A percentile compares a stretch with the other conserved stretches of the same genome.
phyloP scores from a whole-genome alignment of 1,140 invertebrate species.

The Microplitis mediator region DNA sequence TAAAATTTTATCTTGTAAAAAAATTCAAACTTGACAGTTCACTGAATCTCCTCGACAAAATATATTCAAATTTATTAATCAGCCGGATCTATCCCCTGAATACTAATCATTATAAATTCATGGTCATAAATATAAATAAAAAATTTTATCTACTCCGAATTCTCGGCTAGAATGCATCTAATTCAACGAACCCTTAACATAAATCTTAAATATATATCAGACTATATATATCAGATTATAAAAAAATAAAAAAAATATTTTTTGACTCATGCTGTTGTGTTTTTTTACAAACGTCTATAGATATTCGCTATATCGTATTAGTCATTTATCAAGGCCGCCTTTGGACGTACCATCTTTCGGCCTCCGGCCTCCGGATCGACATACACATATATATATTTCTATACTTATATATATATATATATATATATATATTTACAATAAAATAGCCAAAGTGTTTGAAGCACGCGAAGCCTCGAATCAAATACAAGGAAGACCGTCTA shows the following conservation, averaged over 20 bases:
- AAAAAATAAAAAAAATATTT: neutral
- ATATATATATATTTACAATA: neutral
- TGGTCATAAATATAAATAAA: too few species aligned
- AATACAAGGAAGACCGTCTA: slow-evolving; percentile 4
- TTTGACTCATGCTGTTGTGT: neutral
- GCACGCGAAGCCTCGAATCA: slow-evolving; percentile 10
- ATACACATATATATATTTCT: neutral
- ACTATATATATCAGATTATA: neutral
- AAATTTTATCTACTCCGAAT: too few species aligned
- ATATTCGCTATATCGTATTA: neutral
- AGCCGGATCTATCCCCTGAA: too few species aligned
- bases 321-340: neutral
- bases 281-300: neutral
- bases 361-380: neutral
- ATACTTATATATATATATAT: neutral
- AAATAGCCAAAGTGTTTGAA: slow-evolving; percentile 1
- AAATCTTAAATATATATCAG: too few species aligned
- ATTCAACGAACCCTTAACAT: too few species aligned
- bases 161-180: too few species aligned
- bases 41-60: too few species aligned
- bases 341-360: neutral
- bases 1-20: too few species aligned
- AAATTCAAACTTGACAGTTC: too few species aligned
- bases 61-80: too few species aligned
- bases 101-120: too few species aligned